Percentiles rank a stretch among this genome's conserved stretches.
phyloP scores from a whole-genome alignment of 2,797 vertebrate species.

The Graptemys geographica region DNA sequence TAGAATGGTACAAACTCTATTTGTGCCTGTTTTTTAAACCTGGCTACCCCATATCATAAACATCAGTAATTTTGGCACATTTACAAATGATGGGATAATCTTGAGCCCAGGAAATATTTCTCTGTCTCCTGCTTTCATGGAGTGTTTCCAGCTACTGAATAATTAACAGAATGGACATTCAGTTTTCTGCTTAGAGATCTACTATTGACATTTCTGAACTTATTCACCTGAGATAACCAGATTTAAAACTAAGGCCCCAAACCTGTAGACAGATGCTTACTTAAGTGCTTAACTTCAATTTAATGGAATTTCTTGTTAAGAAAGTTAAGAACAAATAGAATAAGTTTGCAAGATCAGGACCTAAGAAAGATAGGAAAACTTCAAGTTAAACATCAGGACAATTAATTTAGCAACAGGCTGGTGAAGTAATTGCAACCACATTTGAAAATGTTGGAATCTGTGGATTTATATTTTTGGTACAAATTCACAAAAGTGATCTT shows the following conservation, averaged over 20 bases:
- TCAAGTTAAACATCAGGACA: too few relatives aligned
- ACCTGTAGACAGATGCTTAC: neutral
- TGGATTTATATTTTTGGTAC: too few relatives aligned
- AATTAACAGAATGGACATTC: neutral
- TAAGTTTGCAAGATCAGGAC: neutral
- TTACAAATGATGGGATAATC: neutral
- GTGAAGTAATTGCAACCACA: neutral
- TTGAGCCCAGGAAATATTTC: neutral
- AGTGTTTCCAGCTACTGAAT: neutral
- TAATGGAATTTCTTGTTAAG: neutral
- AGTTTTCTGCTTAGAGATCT: neutral
- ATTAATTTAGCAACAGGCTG: too few relatives aligned
- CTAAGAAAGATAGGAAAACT: neutral
- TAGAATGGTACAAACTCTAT: neutral
- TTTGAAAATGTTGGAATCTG: too few relatives aligned
- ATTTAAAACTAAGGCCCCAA: neutral
- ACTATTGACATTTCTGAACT: neutral
- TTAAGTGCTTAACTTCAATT: neutral
- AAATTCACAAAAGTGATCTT: neutral
- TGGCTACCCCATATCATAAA: neutral
- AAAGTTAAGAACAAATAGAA: neutral
- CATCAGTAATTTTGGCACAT: neutral
- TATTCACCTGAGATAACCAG: neutral
- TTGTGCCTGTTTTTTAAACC: neutral
- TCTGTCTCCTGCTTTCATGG: neutral